A percentile compares a stretch with the other conserved stretches of the same genome.
Conservation (phyloP, 2,888 invertebrate species). For the Apotomis turbidana region DNA sequence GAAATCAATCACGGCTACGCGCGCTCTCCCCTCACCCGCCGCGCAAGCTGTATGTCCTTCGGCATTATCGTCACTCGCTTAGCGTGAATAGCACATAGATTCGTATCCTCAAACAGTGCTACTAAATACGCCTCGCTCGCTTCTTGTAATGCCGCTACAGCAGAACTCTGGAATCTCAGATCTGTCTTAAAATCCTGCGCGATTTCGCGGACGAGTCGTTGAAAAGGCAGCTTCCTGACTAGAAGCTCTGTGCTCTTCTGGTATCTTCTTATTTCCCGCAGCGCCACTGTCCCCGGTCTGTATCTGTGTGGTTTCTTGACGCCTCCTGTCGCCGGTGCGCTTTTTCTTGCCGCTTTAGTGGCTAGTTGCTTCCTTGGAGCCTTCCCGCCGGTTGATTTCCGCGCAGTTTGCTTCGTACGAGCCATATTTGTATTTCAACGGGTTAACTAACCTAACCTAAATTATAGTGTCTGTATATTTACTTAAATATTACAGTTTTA, state of each 20-base stretch:
- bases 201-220: constrained; percentile 88
- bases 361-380: constrained; percentile 88
- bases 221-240: constrained; percentile 89
- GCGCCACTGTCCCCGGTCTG: constrained; percentile 87
- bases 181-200: constrained; percentile 90
- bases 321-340: constrained; percentile 88
- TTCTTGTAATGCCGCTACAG: constrained; percentile 87
- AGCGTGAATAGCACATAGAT: constrained; percentile 90
- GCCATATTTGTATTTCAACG: constrained; percentile 77
- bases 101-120: constrained; percentile 90
- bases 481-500: constrained; percentile 10
- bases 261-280: constrained; percentile 88
- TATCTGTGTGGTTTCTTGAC: constrained; percentile 90
- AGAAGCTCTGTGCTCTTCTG: constrained; percentile 89
- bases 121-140: constrained; percentile 86
- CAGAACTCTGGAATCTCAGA: constrained; percentile 87
- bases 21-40: constrained; percentile 69
- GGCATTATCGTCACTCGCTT: constrained; percentile 76
- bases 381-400: constrained; percentile 90
- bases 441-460: constrained; percentile 13
- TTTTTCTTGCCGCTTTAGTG: constrained; percentile 88
- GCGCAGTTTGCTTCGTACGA: constrained; percentile 89
- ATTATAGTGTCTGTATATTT: constrained; percentile 26
- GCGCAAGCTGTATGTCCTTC: constrained; percentile 69
- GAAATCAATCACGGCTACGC: constrained; percentile 50